These are phyloP conservation scores for Phalera bucephala DNA, from an alignment of 2,888 invertebrate species.

Conservation along the genomic window DNA sequence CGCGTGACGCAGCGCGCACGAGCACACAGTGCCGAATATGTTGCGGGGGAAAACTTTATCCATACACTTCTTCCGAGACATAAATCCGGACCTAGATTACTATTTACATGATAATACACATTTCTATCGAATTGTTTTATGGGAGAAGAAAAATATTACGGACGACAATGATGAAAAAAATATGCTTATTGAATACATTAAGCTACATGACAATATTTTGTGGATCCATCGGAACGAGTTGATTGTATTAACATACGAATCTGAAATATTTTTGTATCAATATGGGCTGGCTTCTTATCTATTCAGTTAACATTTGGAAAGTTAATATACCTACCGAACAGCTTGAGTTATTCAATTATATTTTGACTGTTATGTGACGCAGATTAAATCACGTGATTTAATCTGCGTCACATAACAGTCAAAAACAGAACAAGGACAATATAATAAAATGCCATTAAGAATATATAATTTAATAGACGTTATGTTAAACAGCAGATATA, in stretches of 20 bases:
- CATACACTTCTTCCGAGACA: slow-evolving; percentile 63
- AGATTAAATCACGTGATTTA: too few relatives aligned
- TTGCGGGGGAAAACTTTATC: slow-evolving; percentile 50
- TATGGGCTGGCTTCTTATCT: background rate
- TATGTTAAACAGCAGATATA: slow-evolving; percentile 15
- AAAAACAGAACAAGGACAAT: too few relatives aligned
- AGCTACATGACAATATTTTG: slow-evolving; percentile 19
- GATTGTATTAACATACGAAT: slow-evolving; percentile 14
- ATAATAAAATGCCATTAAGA: background rate
- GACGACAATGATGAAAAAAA: slow-evolving; percentile 21
- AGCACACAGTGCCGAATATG: slow-evolving; percentile 30
- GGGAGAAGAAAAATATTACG: slow-evolving; percentile 20
- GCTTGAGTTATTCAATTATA: background rate
- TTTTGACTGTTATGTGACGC: background rate
- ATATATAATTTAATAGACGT: slow-evolving; percentile 2
- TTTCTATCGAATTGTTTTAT: slow-evolving; percentile 29
- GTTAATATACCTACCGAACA: too few relatives aligned
- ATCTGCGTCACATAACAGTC: too few relatives aligned
- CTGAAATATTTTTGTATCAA: slow-evolving; percentile 7
- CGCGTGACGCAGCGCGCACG: too few relatives aligned
- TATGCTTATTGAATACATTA: slow-evolving; percentile 23
- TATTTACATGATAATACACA: slow-evolving; percentile 38
- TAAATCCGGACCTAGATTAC: slow-evolving; percentile 54
- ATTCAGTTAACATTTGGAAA: background rate
- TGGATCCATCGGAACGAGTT: slow-evolving; percentile 1